phyloP scores from a whole-genome alignment of 2,113 vertebrate genomes.

The Actenoides hombroni region DNA sequence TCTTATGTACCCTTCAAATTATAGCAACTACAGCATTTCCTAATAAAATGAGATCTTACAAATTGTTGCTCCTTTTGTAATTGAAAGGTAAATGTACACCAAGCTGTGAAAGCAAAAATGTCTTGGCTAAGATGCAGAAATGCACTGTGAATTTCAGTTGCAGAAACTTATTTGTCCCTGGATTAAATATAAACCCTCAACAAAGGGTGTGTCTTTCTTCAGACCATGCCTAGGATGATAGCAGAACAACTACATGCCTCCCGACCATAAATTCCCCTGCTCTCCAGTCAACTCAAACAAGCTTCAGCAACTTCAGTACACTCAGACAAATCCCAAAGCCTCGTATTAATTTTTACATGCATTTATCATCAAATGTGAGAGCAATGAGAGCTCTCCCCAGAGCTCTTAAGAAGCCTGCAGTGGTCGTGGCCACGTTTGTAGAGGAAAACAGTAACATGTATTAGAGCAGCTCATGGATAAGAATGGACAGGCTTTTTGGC shows the following conservation, averaged over 20 bases:
- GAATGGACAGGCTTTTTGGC: background rate
- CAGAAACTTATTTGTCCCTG: constrained; percentile 2
- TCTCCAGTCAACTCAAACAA: background rate
- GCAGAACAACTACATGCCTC: background rate
- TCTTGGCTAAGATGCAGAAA: background rate
- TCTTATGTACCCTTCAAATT: background rate
- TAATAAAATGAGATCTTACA: background rate
- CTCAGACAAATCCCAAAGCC: background rate
- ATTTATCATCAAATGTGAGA: background rate
- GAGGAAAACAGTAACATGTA: background rate
- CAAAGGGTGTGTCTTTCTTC: background rate
- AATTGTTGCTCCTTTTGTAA: background rate
- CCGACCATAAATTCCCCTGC: background rate
- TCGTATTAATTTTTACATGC: background rate
- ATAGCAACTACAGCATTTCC: background rate
- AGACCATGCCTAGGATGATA: background rate
- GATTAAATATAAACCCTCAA: constrained; percentile 28
- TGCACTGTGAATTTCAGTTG: background rate
- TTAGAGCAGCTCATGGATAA: background rate
- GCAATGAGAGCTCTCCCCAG: background rate
- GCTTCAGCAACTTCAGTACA: background rate
- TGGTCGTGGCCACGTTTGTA: background rate
- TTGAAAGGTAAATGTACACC: background rate
- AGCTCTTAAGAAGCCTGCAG: background rate
- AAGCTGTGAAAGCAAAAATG: background rate